These are phyloP conservation scores for Prunella himalayana DNA, from an alignment of 2,113 vertebrate species.

Conservation along the genomic window DNA sequence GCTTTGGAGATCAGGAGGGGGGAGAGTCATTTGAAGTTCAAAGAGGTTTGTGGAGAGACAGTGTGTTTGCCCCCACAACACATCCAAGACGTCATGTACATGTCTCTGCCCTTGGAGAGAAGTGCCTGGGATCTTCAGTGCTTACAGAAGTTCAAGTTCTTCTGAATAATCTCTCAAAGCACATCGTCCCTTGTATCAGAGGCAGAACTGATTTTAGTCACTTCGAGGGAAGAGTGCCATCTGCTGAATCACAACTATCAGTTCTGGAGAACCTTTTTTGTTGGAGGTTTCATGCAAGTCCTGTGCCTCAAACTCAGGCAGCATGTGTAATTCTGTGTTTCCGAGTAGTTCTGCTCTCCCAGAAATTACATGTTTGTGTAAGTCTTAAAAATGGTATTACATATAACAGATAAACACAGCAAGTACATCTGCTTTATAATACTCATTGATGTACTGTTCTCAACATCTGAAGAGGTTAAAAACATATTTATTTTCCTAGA, in stretches of 20 bases:
- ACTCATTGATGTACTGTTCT: neutral
- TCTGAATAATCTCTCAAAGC: neutral
- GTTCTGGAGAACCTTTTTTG: neutral
- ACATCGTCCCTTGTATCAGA: neutral
- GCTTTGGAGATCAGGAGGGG: neutral
- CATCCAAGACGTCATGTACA: accelerated
- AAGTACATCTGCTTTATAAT: neutral
- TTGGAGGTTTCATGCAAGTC: neutral
- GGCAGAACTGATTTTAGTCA: neutral
- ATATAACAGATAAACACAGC: neutral
- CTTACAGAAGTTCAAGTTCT: neutral
- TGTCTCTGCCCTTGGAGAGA: neutral
- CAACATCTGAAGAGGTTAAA: neutral
- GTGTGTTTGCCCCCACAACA: neutral
- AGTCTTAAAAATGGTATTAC: neutral
- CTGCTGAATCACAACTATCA: conserved; percentile 46
- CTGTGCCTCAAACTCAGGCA: neutral
- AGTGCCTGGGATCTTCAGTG: neutral
- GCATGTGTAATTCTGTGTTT: neutral
- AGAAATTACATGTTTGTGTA: neutral
- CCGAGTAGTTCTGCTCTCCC: neutral
- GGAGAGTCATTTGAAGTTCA: neutral
- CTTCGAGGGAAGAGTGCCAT: conserved; percentile 53
- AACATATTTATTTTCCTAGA: neutral
- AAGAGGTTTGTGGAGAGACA: neutral